These are phyloP conservation scores for Wiebesia pumilae DNA, from an alignment of 1,140 invertebrate genomes.

Conservation along the genomic window DNA sequence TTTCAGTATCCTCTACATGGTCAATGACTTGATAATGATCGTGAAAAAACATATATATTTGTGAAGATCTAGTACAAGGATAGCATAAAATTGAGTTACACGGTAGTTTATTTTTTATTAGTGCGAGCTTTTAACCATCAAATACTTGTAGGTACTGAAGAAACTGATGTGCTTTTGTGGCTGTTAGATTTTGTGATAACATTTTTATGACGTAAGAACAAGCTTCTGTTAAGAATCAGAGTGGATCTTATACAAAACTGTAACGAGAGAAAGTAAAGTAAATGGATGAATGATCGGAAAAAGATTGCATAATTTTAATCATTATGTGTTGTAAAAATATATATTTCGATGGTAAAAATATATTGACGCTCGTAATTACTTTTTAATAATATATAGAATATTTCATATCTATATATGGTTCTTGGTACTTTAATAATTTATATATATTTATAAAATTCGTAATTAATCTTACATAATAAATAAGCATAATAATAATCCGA, in stretches of 20 bases:
- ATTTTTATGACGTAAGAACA: slow-evolving; percentile 75
- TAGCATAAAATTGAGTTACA: slow-evolving; percentile 73
- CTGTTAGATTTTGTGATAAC: slow-evolving; percentile 72
- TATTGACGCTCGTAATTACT: too few species aligned
- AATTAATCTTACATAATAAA: too few species aligned
- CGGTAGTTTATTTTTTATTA: slow-evolving; percentile 74
- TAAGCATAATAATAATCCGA: too few species aligned
- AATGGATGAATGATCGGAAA: too few species aligned
- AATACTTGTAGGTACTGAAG: slow-evolving; percentile 54
- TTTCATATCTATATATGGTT: too few species aligned
- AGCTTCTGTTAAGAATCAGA: slow-evolving; percentile 61
- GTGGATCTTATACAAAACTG: slow-evolving; percentile 16
- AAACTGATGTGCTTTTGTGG: slow-evolving; percentile 69
- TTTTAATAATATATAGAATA: too few species aligned
- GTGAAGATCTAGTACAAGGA: slow-evolving; percentile 55
- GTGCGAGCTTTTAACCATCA: slow-evolving; percentile 59
- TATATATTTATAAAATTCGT: too few species aligned
- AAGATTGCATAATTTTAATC: too few species aligned
- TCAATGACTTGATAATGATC: neutral
- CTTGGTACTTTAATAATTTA: too few species aligned
- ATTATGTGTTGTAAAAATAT: too few species aligned
- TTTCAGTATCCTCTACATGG: neutral
- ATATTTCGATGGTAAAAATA: too few species aligned
- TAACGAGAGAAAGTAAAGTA: neutral
- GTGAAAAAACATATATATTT: slow-evolving; percentile 52